phyloP scores from a whole-genome alignment of 2,888 invertebrate genomes.

The Exephanes ischioxanthus region DNA sequence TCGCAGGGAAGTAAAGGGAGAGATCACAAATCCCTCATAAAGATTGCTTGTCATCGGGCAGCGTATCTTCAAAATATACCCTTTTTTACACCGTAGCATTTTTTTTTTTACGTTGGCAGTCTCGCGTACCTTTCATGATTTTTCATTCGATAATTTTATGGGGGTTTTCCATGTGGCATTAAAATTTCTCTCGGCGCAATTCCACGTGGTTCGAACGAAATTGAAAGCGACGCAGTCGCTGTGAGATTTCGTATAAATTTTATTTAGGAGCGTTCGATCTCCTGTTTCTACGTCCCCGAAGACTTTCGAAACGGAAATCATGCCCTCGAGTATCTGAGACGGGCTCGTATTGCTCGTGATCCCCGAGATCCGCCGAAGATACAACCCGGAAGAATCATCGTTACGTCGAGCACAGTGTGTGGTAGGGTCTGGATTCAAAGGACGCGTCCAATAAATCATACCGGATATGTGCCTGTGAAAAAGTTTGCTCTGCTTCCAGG shows the following conservation, averaged over 20 bases:
- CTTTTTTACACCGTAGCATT: neutral
- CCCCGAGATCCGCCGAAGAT: neutral
- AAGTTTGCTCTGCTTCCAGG: neutral
- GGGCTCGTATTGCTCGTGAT: slow-evolving; percentile 24
- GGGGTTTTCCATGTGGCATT: neutral
- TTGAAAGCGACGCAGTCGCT: neutral
- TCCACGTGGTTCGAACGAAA: neutral
- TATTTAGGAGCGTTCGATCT: neutral
- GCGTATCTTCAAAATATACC: no score
- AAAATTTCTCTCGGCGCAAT: neutral
- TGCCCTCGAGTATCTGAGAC: neutral
- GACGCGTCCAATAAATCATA: neutral
- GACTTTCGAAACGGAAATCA: slow-evolving; percentile 1
- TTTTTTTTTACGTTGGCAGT: no score
- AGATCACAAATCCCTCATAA: no score
- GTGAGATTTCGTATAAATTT: neutral
- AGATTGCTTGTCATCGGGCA: no score
- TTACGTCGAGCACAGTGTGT: neutral
- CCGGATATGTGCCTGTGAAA: neutral
- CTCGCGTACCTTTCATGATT: neutral
- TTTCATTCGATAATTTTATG: neutral
- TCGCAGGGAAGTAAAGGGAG: no score
- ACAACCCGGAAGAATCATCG: slow-evolving; percentile 4
- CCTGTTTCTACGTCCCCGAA: slow-evolving; percentile 24
- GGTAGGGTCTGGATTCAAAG: neutral